Evolutionary conservation across 1,140 invertebrate genomes (phyloP).

Genomic region (Papilio aristodemus): DNA sequence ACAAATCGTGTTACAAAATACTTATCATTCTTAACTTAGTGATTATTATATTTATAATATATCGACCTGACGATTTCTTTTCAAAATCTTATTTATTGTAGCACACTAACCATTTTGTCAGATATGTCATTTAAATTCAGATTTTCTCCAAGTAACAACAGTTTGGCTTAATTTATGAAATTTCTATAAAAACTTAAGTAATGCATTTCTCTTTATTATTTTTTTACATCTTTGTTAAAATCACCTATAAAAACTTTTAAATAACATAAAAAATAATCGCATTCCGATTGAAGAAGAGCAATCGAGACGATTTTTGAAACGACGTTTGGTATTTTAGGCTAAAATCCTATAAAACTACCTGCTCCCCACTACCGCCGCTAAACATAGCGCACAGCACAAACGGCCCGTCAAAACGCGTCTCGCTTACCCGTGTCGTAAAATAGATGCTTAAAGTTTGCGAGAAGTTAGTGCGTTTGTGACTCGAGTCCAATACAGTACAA

Average conservation of each 20-base stretch:
- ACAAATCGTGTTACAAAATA: conserved; percentile 78
- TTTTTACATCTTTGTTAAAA: conserved; percentile 57
- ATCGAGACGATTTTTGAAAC: conserved; percentile 46
- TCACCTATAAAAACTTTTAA: conserved; percentile 55
- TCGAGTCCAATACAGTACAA: conserved; percentile 25
- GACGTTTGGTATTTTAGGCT: conserved; percentile 20
- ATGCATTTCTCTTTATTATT: conserved; percentile 52
- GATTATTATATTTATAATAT: conserved; percentile 78
- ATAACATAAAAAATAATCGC: conserved; percentile 52
- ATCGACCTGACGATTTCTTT: conserved; percentile 75
- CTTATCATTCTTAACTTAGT: conserved; percentile 75
- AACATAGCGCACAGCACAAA: background rate
- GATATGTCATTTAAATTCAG: conserved; percentile 80
- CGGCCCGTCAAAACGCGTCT: conserved; percentile 47
- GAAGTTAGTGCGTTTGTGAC: conserved; percentile 28
- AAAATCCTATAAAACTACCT: conserved; percentile 34
- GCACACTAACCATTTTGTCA: conserved; percentile 80
- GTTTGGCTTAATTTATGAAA: conserved; percentile 72
- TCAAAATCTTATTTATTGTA: conserved; percentile 78
- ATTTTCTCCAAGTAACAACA: conserved; percentile 77
- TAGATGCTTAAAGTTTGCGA: conserved; percentile 38
- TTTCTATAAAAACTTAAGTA: conserved; percentile 61
- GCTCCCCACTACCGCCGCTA: background rate
- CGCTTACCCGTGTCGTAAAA: conserved; percentile 48
- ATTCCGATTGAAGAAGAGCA: conserved; percentile 43